Conservation (phyloP, 2,888 invertebrate species). For the Embidobia sp. region DNA sequence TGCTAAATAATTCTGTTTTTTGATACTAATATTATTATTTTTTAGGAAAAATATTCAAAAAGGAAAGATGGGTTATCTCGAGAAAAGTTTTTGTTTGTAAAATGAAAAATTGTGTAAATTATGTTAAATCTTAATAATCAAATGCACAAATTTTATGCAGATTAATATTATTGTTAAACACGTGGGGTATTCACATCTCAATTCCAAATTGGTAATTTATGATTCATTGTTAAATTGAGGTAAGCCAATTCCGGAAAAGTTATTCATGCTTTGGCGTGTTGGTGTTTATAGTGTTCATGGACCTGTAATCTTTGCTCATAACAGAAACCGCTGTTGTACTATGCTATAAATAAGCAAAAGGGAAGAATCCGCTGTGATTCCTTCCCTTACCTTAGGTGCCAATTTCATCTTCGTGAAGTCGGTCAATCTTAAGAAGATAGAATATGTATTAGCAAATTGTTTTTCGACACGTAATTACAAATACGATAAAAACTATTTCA, state of each 20-base stretch:
- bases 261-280: conserved; percentile 13
- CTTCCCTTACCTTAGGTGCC: conserved; percentile 13
- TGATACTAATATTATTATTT: no score
- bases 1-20: no score
- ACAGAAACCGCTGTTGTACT: conserved; percentile 26
- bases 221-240: conserved; percentile 23
- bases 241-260: conserved; percentile 24
- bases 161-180: no score
- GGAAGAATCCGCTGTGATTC: conserved; percentile 16
- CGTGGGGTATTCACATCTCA: no score
- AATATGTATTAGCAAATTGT: neutral
- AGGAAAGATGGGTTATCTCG: no score
- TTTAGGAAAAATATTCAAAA: no score
- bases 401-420: conserved; percentile 20
- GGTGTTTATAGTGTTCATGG: conserved; percentile 13
- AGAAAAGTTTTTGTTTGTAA: no score
- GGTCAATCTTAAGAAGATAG: conserved; percentile 5
- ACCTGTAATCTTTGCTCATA: conserved; percentile 34
- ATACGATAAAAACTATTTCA: no score
- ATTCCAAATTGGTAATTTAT: conserved; percentile 18
- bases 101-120: no score
- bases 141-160: no score
- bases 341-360: conserved; percentile 17
- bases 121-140: no score
- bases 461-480: no score